Percentiles rank a stretch among this genome's conserved stretches.
Evolutionary conservation across 2,888 invertebrate genomes (phyloP).

Genomic region (Eilema sororculum): DNA sequence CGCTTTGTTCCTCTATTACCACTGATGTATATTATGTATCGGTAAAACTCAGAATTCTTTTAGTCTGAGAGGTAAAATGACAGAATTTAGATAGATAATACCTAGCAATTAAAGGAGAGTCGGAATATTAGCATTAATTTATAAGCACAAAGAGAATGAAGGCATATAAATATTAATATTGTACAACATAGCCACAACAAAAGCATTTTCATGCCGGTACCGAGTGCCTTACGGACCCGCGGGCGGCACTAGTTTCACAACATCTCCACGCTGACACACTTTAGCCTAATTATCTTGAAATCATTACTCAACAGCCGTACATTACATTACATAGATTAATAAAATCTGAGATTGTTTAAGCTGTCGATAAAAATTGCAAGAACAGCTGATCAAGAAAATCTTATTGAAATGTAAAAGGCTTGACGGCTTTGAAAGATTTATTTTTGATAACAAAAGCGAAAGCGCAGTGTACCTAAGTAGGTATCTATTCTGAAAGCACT

Average conservation of each 20-base stretch:
- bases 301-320: slow-evolving; percentile 19
- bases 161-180: background rate
- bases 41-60: too few relatives aligned
- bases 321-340: slow-evolving; percentile 44
- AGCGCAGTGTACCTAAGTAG: too few relatives aligned
- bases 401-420: background rate
- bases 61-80: too few relatives aligned
- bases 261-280: slow-evolving; percentile 24
- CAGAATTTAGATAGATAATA: background rate
- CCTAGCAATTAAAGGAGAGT: background rate
- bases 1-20: too few relatives aligned
- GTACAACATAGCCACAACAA: background rate
- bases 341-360: slow-evolving; percentile 24
- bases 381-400: background rate
- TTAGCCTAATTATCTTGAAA: slow-evolving; percentile 27
- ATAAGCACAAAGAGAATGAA: background rate
- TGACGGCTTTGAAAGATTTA: too few relatives aligned
- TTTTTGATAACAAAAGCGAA: too few relatives aligned
- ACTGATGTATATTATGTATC: too few relatives aligned
- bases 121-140: background rate
- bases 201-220: slow-evolving; percentile 10
- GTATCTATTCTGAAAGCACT: too few relatives aligned
- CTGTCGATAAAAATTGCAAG: background rate
- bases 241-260: slow-evolving; percentile 25
- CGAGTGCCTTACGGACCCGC: background rate